These are phyloP conservation scores for Mythimna vitellina DNA, from an alignment of 2,888 invertebrate species.

Conservation along the genomic window DNA sequence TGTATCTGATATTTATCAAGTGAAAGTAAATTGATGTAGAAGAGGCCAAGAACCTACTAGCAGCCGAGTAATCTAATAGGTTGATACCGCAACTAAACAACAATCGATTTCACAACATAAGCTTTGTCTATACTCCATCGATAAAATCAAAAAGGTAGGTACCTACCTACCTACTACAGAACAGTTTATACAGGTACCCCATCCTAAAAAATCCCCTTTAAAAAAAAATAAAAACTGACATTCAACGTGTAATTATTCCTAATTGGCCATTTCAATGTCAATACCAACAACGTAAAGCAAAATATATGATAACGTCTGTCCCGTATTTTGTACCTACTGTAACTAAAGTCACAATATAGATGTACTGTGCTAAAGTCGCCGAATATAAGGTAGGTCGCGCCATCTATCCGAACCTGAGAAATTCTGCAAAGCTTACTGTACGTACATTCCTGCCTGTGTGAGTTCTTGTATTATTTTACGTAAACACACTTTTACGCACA, in stretches of 20 bases:
- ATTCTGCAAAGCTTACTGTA: conserved; percentile 63
- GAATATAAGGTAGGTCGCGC: conserved; percentile 67
- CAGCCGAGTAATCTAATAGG: conserved; percentile 35
- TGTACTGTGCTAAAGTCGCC: too few relatives aligned
- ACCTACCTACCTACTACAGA: neutral
- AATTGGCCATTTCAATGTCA: conserved; percentile 55
- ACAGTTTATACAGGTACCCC: neutral
- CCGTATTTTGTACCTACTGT: conserved; percentile 18
- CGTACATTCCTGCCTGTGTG: conserved; percentile 63
- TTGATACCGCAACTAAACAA: conserved; percentile 51
- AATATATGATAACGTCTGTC: conserved; percentile 47
- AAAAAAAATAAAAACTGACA: conserved; percentile 9
- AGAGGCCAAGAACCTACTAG: conserved; percentile 58
- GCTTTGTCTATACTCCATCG: conserved; percentile 12
- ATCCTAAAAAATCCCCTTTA: neutral
- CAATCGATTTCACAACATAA: conserved; percentile 62
- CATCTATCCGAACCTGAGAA: conserved; percentile 75
- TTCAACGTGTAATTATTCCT: conserved; percentile 38
- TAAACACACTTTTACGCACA: conserved; percentile 68
- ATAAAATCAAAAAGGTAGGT: neutral
- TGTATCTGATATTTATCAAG: conserved; percentile 48
- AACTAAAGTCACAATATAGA: conserved; percentile 21
- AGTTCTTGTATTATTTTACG: conserved; percentile 61
- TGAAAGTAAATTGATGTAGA: conserved; percentile 58
- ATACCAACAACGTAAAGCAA: conserved; percentile 39